These are phyloP conservation scores for Halichoeres trimaculatus DNA, from an alignment of 2,113 vertebrate genomes.

Conservation along the genomic window DNA sequence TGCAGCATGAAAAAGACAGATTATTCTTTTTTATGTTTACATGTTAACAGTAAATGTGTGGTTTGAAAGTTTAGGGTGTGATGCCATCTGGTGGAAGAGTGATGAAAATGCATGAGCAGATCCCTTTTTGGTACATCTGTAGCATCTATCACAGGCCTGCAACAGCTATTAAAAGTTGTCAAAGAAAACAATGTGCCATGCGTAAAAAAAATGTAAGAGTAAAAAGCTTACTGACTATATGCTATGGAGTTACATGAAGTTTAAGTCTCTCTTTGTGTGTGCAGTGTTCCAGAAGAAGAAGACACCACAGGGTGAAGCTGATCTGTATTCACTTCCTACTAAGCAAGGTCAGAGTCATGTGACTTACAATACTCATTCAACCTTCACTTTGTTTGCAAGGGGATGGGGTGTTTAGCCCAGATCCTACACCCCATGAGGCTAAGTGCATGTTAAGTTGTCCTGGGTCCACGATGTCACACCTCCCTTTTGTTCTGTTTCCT, in stretches of 20 bases:
- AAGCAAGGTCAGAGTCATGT: conserved; percentile 80
- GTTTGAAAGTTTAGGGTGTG: conserved; percentile 12
- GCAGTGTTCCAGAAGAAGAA: conserved; percentile 90
- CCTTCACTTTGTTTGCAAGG: too few relatives aligned
- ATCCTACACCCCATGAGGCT: too few relatives aligned
- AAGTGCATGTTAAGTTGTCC: too few relatives aligned
- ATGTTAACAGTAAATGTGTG: neutral
- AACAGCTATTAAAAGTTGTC: too few relatives aligned
- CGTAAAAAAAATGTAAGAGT: neutral
- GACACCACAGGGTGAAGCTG: conserved; percentile 68
- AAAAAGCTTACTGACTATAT: neutral
- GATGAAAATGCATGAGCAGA: conserved; percentile 6
- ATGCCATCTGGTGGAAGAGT: conserved; percentile 71
- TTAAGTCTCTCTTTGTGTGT: conserved; percentile 22
- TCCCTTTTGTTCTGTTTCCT: too few relatives aligned
- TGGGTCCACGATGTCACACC: too few relatives aligned
- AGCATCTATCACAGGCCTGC: too few relatives aligned
- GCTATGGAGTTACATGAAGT: too few relatives aligned
- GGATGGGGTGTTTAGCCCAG: too few relatives aligned
- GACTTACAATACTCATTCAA: too few relatives aligned
- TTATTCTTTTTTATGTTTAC: neutral
- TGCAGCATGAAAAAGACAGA: neutral
- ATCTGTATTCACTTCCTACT: conserved; percentile 69
- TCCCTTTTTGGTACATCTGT: neutral
- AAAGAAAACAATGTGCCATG: neutral